phyloP scores from a whole-genome alignment of 1,140 invertebrate genomes.

The Zaprionus kolodkinae region DNA sequence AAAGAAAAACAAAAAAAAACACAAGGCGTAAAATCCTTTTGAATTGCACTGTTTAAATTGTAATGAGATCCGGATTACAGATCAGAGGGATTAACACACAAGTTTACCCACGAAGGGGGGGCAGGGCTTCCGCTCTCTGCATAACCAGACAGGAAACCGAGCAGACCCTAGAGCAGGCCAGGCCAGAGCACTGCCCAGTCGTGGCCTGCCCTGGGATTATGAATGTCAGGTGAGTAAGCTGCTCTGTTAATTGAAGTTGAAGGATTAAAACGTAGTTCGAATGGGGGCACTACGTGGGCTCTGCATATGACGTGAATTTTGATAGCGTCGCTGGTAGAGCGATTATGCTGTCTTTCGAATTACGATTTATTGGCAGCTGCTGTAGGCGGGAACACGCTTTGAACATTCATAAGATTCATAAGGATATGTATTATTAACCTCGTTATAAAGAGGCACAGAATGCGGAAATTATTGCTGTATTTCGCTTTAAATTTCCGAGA shows the following conservation, averaged over 20 bases:
- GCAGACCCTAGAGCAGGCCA: not conserved
- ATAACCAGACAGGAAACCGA: not conserved
- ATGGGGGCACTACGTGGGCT: not conserved
- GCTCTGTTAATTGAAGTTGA: slow-evolving; percentile 4
- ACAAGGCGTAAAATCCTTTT: slow-evolving; percentile 9
- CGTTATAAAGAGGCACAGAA: not conserved
- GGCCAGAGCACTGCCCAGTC: not conserved
- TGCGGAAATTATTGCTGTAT: not conserved
- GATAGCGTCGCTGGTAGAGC: not conserved
- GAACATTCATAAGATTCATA: not conserved
- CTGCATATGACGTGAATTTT: not conserved
- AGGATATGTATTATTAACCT: not conserved
- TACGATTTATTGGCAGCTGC: not conserved
- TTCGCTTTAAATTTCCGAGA: no score
- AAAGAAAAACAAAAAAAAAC: slow-evolving; percentile 30
- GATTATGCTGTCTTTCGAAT: not conserved
- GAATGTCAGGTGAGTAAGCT: slow-evolving; percentile 1
- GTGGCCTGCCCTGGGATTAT: not conserved
- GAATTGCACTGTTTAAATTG: slow-evolving; percentile 51
- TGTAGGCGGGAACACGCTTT: not conserved
- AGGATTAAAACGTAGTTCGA: slow-evolving; percentile 34
- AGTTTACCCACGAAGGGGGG: not conserved
- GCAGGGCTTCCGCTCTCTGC: slow-evolving; percentile 7
- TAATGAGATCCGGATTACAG: slow-evolving; percentile 69
- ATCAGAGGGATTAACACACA: slow-evolving; percentile 47